A percentile compares a stretch with the other conserved stretches of the same genome.
Evolutionary conservation across 2,113 vertebrate species (phyloP).

Genomic region (Ailurus styani): DNA sequence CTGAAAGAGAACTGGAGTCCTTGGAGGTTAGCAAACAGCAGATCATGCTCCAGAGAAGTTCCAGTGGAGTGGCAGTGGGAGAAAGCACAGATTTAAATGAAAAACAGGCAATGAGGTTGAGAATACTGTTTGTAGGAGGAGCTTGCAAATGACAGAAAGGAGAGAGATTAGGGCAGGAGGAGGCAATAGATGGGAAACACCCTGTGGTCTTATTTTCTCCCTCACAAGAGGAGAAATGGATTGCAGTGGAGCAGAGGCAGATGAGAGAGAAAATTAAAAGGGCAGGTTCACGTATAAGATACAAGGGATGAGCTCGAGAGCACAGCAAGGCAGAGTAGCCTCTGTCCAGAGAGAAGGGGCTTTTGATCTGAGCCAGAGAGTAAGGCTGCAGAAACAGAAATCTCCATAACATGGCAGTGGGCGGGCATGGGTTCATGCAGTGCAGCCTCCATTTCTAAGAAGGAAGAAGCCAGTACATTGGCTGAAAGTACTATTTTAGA

Average conservation of each 20-base stretch:
- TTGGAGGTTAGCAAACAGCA: neutral
- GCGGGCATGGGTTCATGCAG: too few relatives aligned
- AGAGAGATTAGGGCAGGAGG: rapidly evolving
- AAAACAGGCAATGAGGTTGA: neutral
- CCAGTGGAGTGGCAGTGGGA: too few relatives aligned
- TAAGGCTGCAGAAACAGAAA: neutral
- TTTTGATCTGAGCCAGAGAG: neutral
- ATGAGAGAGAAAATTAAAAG: neutral
- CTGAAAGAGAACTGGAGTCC: neutral
- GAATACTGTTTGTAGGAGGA: neutral
- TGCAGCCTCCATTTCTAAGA: neutral
- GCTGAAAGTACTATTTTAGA: neutral
- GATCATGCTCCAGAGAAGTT: neutral
- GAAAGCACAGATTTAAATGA: neutral
- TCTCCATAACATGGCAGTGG: neutral
- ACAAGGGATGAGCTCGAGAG: neutral
- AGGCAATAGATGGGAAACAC: rapidly evolving
- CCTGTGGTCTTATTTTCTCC: neutral
- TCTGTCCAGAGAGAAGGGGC: neutral
- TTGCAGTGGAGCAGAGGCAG: neutral
- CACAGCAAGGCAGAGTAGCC: neutral
- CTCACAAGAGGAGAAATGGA: neutral
- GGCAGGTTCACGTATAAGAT: neutral
- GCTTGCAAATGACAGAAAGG: neutral
- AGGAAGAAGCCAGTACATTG: neutral